A percentile compares a stretch with the other conserved stretches of the same genome.
Conservation (phyloP, 1,140 invertebrate genomes). For the Drosophila seguyi region DNA sequence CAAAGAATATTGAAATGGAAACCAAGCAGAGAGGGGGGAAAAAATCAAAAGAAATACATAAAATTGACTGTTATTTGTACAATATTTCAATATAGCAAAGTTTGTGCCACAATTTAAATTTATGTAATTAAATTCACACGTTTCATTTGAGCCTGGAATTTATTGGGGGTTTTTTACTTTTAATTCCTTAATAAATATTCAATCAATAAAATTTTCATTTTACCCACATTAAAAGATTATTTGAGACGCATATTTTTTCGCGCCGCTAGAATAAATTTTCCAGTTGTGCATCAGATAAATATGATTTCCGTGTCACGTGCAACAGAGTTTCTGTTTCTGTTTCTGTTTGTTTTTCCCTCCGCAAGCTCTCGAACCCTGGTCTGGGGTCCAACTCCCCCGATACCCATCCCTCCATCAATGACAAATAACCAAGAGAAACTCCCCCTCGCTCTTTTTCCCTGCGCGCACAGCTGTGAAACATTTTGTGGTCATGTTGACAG, state of each 20-base stretch:
- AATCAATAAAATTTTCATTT: slow-evolving; percentile 23
- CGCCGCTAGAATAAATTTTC: slow-evolving; percentile 30
- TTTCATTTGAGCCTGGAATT: background rate
- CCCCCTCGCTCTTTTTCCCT: slow-evolving; percentile 18
- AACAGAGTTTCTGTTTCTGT: slow-evolving; percentile 32
- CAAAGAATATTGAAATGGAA: slow-evolving; percentile 25
- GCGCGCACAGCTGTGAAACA: slow-evolving; percentile 74
- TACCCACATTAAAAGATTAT: slow-evolving; percentile 34
- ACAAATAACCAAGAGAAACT: slow-evolving; percentile 67
- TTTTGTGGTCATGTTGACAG: slow-evolving; percentile 78
- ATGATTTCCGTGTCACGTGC: slow-evolving; percentile 54
- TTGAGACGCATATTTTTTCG: slow-evolving; percentile 23
- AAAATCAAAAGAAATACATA: too few relatives aligned
- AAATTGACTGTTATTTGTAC: too few relatives aligned
- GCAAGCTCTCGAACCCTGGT: background rate
- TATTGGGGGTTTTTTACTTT: background rate
- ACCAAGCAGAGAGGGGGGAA: background rate
- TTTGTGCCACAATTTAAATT: too few relatives aligned
- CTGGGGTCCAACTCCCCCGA: slow-evolving; percentile 10
- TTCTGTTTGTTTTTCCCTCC: slow-evolving; percentile 17
- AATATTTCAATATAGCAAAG: background rate
- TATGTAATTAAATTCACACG: background rate
- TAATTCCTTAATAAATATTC: slow-evolving; percentile 31
- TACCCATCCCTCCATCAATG: slow-evolving; percentile 50
- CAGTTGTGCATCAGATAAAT: slow-evolving; percentile 38